Percentiles rank a stretch among this genome's conserved stretches.
Evolutionary conservation across 2,113 vertebrate genomes (phyloP).

Genomic region (Ictidomys tridecemlineatus): DNA sequence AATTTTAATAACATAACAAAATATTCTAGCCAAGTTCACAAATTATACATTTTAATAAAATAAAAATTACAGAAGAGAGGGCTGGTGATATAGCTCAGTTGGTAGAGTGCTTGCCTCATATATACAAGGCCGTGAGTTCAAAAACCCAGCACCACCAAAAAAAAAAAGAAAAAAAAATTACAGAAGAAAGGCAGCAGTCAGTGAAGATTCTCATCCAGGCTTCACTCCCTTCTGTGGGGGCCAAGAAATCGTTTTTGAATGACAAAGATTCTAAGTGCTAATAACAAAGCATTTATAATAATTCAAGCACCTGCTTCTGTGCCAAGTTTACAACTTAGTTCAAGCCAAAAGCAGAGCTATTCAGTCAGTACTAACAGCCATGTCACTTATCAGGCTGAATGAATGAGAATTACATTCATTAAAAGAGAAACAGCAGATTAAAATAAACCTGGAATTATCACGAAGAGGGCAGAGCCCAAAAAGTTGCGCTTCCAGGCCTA

Average conservation of each 20-base stretch:
- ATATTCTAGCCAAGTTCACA: constrained; percentile 14
- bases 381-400: constrained; percentile 53
- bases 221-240: not conserved
- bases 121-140: too few relatives aligned
- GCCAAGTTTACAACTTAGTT: constrained; percentile 63
- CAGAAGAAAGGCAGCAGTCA: constrained; percentile 39
- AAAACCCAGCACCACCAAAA: too few relatives aligned
- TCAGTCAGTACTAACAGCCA: constrained; percentile 35
- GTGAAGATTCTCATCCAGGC: constrained; percentile 5
- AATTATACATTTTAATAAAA: constrained; percentile 36
- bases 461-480: constrained; percentile 30
- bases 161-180: not conserved
- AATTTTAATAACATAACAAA: constrained; percentile 48
- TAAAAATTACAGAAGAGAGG: constrained; percentile 44
- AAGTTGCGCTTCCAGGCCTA: constrained; percentile 25
- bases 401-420: constrained; percentile 70
- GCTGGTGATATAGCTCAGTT: too few relatives aligned
- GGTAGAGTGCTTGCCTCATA: too few relatives aligned
- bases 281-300: constrained; percentile 48
- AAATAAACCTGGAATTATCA: constrained; percentile 64
- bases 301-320: constrained; percentile 20
- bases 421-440: constrained; percentile 31
- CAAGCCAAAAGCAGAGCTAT: constrained; percentile 36
- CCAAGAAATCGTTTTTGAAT: constrained; percentile 11
- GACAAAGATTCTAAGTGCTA: constrained; percentile 25